phyloP scores from a whole-genome alignment of 2,113 vertebrate genomes.

The Oryzias javanicus region DNA sequence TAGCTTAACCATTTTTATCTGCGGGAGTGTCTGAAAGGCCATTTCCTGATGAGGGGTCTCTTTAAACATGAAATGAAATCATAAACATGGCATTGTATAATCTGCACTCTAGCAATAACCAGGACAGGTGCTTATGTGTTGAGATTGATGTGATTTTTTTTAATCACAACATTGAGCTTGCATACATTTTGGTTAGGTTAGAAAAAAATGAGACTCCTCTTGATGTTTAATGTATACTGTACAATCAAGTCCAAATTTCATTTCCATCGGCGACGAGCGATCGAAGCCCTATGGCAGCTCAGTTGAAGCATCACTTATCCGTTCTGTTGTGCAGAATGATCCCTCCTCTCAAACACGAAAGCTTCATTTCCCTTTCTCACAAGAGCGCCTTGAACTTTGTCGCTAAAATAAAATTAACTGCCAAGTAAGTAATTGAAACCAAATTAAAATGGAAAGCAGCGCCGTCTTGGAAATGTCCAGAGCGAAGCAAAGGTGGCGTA shows the following conservation, averaged over 20 bases:
- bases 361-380: background rate
- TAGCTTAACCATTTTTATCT: constrained; percentile 37
- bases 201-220: too few species aligned
- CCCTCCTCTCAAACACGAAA: constrained; percentile 17
- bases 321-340: constrained; percentile 2
- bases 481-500: background rate
- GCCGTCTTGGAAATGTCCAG: background rate
- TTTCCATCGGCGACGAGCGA: constrained; percentile 14
- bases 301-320: constrained; percentile 14
- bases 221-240: too few species aligned
- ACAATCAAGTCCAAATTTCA: background rate
- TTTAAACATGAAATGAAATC: constrained; percentile 38
- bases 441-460: background rate
- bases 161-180: background rate
- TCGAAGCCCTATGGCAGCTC: constrained; percentile 13
- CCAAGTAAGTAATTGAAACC: constrained; percentile 4
- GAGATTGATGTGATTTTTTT: background rate
- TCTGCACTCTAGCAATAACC: constrained; percentile 9
- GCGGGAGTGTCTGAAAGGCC: constrained; percentile 21
- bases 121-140: too few species aligned
- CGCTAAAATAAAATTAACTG: background rate
- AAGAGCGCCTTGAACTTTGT: background rate
- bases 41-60: constrained; percentile 47
- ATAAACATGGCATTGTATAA: constrained; percentile 35
- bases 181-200: background rate